Conservation (phyloP, 2,888 invertebrate genomes). For the Drosophila mimetica region DNA sequence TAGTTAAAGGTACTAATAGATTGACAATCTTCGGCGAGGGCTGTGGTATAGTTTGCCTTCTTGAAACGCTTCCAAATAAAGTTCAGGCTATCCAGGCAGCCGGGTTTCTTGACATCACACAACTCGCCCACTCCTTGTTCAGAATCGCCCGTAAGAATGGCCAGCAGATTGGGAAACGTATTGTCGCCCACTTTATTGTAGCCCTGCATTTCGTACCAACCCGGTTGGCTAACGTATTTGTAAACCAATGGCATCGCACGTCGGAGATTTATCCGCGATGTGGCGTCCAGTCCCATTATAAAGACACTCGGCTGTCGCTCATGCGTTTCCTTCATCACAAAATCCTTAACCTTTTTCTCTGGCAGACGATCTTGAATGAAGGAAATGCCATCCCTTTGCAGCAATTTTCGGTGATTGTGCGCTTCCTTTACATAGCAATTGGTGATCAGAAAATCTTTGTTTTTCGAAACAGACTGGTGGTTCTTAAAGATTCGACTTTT, state of each 20-base stretch:
- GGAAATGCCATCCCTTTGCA: conserved; percentile 33
- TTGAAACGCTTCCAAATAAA: conserved; percentile 91
- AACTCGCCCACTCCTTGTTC: conserved; percentile 83
- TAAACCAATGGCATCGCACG: conserved; percentile 90
- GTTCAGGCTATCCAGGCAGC: conserved; percentile 88
- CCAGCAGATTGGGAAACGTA: conserved; percentile 94
- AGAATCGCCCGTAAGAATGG: conserved; percentile 89
- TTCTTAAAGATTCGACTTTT: background rate
- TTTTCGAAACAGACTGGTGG: conserved; percentile 8
- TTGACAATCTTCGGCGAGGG: conserved; percentile 90
- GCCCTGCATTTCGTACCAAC: conserved; percentile 89
- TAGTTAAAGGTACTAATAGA: conserved; percentile 88
- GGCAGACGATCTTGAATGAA: conserved; percentile 20
- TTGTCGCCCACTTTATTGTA: conserved; percentile 92
- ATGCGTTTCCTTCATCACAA: too few relatives aligned
- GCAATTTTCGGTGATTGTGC: background rate
- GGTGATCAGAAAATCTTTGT: conserved; percentile 26
- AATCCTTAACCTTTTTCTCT: background rate
- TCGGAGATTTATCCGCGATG: conserved; percentile 90
- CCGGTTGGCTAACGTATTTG: conserved; percentile 86
- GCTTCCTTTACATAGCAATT: conserved; percentile 17
- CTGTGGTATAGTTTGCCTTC: conserved; percentile 89
- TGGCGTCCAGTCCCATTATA: conserved; percentile 92
- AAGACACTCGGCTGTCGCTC: conserved; percentile 82
- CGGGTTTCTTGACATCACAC: conserved; percentile 84